Evolutionary conservation across 30 jellyfish, hydroid and myxozoan species (phyloP), one percentile per base, ranked within the genome.

Genomic region (Catostylus mosaicus): DNA sequence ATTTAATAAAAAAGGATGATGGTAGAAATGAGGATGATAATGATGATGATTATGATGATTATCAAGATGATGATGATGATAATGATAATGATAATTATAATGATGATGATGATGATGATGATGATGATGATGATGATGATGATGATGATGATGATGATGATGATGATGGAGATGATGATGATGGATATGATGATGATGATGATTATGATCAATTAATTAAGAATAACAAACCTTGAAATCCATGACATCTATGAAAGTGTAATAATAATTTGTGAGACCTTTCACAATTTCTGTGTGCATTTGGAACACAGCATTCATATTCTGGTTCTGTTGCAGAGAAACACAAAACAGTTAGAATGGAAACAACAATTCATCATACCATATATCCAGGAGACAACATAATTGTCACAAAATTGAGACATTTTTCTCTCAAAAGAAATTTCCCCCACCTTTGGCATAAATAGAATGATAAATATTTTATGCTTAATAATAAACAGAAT

Each of bases 221-320:
- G 3, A 54, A 64, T 27, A 18, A 50, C 63, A 11, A 30, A 92
- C 98, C 97, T 79, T 92, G 88, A 92, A 92, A 43, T 56, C 92
- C 98, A 92, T 80, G 78, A 92, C 97, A 87, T 92, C 98, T 16
- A 92, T 92, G 75, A 92, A 92, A 0, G 98, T 92, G 89, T 45
- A 86, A 67, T 92, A 92, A 70, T 92, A 92, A 56, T 92, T 92
- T 40, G 98, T 78, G n/a, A 92, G 84, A n/a, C 98, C 98, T 75
- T 88, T 92, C 82, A 92, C 93, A 43, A 92, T 73, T 45, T 92
- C 97, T 40, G 86, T 51, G 60, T 80, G 94, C 86, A 81, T 92
- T 19, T 75, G 89, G 54, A 86, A 7, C 30, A 87, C 96, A 3
- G 97, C 96, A 54, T 67, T 89, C 98, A 92, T 92, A 51, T 86